A percentile compares a stretch with the other conserved stretches of the same genome.
Conservation (phyloP, 2,797 vertebrate species). For the Meriones psammophilus region DNA sequence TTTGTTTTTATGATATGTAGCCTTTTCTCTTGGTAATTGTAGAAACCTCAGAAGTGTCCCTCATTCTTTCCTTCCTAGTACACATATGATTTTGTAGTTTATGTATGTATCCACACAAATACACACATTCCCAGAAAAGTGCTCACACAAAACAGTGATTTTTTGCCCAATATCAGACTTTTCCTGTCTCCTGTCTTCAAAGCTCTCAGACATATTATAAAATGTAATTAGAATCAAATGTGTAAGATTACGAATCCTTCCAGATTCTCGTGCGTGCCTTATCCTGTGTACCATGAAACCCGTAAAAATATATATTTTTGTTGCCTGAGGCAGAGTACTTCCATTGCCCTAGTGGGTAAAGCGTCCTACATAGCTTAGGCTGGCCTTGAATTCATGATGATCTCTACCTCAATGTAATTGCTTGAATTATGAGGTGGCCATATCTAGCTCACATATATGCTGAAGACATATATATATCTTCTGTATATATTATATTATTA, state of each 20-base stretch:
- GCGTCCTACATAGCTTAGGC: not conserved
- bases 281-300: too few relatives aligned
- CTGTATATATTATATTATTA: too few relatives aligned
- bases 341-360: not conserved
- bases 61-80: not conserved
- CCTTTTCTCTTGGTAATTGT: slow-evolving; percentile 45
- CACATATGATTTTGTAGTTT: not conserved
- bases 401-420: not conserved
- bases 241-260: too few relatives aligned
- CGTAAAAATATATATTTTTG: too few relatives aligned
- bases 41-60: slow-evolving; percentile 26
- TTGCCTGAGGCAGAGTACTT: not conserved
- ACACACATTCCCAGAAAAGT: not conserved
- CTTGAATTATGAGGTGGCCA: not conserved
- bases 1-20: slow-evolving; percentile 10
- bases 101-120: not conserved
- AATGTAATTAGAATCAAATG: too few relatives aligned
- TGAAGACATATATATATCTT: too few relatives aligned
- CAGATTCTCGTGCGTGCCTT: too few relatives aligned
- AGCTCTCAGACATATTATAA: slow-evolving; percentile 27
- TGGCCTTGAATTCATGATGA: not conserved
- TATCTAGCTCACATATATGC: not conserved
- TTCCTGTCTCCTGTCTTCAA: slow-evolving; percentile 7
- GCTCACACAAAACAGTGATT: slow-evolving; percentile 37
- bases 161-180: slow-evolving; percentile 54